phyloP scores from a whole-genome alignment of 2,113 vertebrate species.

The Indri indri region DNA sequence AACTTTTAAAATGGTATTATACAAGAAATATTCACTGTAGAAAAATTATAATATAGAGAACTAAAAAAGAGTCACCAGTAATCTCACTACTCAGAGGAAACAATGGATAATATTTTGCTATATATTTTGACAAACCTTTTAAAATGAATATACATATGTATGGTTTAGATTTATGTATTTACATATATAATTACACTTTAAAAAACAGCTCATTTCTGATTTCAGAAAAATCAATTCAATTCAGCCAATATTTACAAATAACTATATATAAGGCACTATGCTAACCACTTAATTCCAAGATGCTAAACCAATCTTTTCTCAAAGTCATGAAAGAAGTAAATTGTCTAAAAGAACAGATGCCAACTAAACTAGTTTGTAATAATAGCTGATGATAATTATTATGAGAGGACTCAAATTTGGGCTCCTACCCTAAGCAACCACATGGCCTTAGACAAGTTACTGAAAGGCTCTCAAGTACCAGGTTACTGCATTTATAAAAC shows the following conservation, averaged over 20 bases:
- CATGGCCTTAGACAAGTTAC: background rate
- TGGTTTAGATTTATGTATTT: background rate
- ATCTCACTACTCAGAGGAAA: constrained; percentile 28
- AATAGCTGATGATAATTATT: background rate
- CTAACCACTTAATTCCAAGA: constrained; percentile 38
- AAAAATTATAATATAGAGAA: constrained; percentile 36
- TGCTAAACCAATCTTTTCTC: constrained; percentile 1
- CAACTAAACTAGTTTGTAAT: background rate
- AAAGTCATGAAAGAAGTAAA: constrained; percentile 24
- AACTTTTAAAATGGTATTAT: background rate
- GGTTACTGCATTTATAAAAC: background rate
- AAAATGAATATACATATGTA: background rate
- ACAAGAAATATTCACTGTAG: background rate
- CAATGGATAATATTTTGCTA: background rate
- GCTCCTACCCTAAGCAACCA: background rate
- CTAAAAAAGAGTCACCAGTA: background rate
- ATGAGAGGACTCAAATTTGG: background rate
- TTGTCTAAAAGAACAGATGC: constrained; percentile 13
- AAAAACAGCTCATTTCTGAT: constrained; percentile 18
- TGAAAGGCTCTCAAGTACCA: background rate
- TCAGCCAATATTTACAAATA: constrained; percentile 17
- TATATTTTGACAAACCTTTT: constrained; percentile 28
- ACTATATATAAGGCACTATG: background rate
- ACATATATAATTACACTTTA: background rate
- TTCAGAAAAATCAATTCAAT: constrained; percentile 13